A percentile compares a stretch with the other conserved stretches of the same genome.
Evolutionary conservation across 2,888 invertebrate genomes (phyloP).

Genomic region (Yponomeuta cagnagella): DNA sequence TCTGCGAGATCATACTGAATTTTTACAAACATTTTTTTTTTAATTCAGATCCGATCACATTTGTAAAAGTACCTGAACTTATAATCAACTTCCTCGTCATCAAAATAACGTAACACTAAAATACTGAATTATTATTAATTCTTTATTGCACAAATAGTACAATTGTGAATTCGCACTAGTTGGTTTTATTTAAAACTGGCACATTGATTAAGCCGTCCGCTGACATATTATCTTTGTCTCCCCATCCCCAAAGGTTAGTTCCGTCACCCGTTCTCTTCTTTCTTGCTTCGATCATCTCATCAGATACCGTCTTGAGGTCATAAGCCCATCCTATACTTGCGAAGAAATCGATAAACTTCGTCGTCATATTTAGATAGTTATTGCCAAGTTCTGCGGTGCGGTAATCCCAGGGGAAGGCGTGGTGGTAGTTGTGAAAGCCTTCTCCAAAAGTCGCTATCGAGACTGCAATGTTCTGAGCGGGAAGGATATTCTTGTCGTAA

Average conservation of each 20-base stretch:
- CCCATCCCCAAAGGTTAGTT: constrained; percentile 20
- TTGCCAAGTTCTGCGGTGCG: constrained; percentile 58
- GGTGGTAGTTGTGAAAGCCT: constrained; percentile 87
- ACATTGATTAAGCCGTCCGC: background rate
- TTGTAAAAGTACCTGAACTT: no score
- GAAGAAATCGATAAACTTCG: constrained; percentile 42
- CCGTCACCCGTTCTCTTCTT: constrained; percentile 35
- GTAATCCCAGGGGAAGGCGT: constrained; percentile 84
- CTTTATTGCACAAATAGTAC: background rate
- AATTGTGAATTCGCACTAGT: background rate
- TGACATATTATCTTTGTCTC: background rate
- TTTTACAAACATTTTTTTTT: no score
- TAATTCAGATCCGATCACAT: no score
- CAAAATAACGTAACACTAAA: no score
- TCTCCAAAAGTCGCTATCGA: constrained; percentile 47
- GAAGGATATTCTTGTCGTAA: constrained; percentile 49
- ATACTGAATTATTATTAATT: no score
- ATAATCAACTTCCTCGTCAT: no score
- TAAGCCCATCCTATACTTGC: constrained; percentile 48
- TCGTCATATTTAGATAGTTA: constrained; percentile 39
- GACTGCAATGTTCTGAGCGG: constrained; percentile 32
- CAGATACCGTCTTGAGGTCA: constrained; percentile 36
- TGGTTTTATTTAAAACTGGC: background rate
- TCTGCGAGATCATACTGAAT: no score
- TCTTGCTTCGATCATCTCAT: constrained; percentile 27